Percentiles rank a stretch among this genome's conserved stretches.
Evolutionary conservation across 2,888 invertebrate genomes (phyloP).

Genomic region (Acholoe squamosa): DNA sequence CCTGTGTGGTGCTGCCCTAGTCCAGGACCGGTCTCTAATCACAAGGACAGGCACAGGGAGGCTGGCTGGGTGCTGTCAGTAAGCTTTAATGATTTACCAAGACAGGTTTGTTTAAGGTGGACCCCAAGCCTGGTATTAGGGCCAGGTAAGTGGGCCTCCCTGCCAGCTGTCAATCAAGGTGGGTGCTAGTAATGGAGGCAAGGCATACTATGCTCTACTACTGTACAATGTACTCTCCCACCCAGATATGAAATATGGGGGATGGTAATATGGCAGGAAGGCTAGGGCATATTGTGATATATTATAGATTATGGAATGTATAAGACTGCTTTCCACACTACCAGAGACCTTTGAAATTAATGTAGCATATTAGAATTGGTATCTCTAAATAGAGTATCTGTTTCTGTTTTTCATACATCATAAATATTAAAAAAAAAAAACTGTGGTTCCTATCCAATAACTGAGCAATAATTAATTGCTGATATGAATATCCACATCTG

Average conservation of each 20-base stretch:
- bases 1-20: neutral
- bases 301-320: too few species aligned
- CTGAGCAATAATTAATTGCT: too few species aligned
- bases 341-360: too few species aligned
- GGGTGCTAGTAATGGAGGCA: neutral
- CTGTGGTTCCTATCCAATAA: too few species aligned
- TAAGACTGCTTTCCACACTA: too few species aligned
- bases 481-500: too few species aligned
- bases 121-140: neutral
- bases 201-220: neutral
- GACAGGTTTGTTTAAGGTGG: conserved; percentile 37
- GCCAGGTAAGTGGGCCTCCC: neutral
- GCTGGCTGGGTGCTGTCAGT: neutral
- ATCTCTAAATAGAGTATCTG: too few species aligned
- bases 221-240: neutral
- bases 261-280: neutral
- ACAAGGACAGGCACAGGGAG: neutral
- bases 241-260: neutral
- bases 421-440: too few species aligned
- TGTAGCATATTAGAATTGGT: too few species aligned
- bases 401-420: too few species aligned
- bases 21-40: neutral
- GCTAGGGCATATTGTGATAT: too few species aligned
- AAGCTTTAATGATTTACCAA: conserved; percentile 12
- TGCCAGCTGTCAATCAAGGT: neutral